A percentile compares a stretch with the other conserved stretches of the same genome.
phyloP scores from a whole-genome alignment of 2,113 vertebrate genomes.

The Boulengeromyrus knoepffleri region DNA sequence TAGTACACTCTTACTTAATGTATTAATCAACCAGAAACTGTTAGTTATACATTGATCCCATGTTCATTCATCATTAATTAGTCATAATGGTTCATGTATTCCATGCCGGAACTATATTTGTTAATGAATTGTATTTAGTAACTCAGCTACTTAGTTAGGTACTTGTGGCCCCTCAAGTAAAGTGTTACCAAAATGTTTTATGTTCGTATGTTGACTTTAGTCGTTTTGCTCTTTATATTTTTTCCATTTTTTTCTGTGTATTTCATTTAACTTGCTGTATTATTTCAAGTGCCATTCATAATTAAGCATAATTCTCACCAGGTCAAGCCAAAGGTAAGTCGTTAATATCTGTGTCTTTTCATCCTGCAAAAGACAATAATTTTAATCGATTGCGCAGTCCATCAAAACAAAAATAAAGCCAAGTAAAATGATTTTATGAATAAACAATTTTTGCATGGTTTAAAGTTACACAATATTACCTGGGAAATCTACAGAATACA shows the following conservation, averaged over 20 bases:
- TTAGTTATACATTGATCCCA: not conserved
- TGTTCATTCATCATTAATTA: not conserved
- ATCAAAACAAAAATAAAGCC: not conserved
- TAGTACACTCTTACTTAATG: not conserved
- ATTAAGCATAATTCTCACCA: slow-evolving; percentile 36
- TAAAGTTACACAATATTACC: not conserved
- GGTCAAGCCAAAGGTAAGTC: slow-evolving; percentile 49
- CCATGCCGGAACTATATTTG: not conserved
- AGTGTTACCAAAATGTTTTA: not conserved
- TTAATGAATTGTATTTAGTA: not conserved
- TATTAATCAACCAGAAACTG: not conserved
- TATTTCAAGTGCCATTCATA: not conserved
- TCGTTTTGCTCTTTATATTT: not conserved
- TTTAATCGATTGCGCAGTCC: not conserved
- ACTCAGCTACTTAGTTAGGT: not conserved
- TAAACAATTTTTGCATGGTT: not conserved
- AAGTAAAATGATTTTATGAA: not conserved
- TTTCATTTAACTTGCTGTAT: not conserved
- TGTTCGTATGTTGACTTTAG: not conserved
- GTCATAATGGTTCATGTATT: not conserved
- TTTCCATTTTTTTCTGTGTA: not conserved
- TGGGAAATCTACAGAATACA: not conserved
- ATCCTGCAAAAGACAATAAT: slow-evolving; percentile 42
- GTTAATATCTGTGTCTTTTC: slow-evolving; percentile 55
- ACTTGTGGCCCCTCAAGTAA: not conserved